A percentile compares a stretch with the other conserved stretches of the same genome.
Evolutionary conservation across 2,113 vertebrate species (phyloP).

Genomic region (Pterophyllum scalare): DNA sequence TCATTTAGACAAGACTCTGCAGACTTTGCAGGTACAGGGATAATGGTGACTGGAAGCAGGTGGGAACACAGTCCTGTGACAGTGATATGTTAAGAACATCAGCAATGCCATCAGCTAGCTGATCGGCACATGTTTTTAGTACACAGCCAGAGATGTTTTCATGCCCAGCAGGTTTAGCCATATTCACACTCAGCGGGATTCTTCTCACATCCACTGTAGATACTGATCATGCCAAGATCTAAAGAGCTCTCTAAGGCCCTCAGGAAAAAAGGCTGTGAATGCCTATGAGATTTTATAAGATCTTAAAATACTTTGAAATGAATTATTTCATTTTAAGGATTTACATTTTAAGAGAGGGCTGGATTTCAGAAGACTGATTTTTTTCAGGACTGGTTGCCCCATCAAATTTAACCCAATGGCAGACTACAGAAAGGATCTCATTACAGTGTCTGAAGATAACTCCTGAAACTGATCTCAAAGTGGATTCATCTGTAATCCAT

Average conservation of each 20-base stretch:
- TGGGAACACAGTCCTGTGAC: neutral
- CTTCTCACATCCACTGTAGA: constrained; percentile 6
- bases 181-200: constrained; percentile 17
- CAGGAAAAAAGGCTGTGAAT: neutral
- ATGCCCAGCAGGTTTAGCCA: constrained; percentile 8
- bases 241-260: constrained; percentile 2
- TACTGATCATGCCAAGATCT: constrained; percentile 2
- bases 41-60: neutral
- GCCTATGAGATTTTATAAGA: neutral
- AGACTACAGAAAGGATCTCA: neutral
- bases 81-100: neutral
- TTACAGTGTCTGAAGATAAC: neutral
- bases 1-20: neutral
- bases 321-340: neutral
- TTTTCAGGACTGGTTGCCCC: neutral
- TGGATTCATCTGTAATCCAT: neutral
- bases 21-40: neutral
- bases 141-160: constrained; percentile 12
- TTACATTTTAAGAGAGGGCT: neutral
- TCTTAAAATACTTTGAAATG: neutral
- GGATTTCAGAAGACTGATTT: neutral
- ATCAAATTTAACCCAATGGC: neutral
- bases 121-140: constrained; percentile 9
- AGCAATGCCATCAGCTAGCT: neutral
- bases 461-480: neutral